Conservation (phyloP, 2,113 vertebrate genomes). For the Corythaixoides concolor region DNA sequence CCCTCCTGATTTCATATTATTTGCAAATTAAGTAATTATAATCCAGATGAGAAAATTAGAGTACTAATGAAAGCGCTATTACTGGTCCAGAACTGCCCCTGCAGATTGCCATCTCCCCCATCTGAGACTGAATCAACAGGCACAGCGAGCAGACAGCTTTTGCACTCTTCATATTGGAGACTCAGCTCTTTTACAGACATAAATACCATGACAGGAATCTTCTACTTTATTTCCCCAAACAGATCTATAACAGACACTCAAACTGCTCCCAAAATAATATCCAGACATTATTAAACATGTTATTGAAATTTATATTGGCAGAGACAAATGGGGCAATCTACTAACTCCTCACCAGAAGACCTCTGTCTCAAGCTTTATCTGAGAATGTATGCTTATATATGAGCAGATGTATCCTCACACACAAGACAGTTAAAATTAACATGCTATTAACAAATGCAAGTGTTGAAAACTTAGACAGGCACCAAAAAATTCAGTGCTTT, state of each 20-base stretch:
- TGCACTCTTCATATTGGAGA: not conserved
- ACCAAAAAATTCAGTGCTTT: not conserved
- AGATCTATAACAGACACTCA: not conserved
- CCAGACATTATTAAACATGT: not conserved
- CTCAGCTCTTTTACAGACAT: not conserved
- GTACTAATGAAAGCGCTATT: not conserved
- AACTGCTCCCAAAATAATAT: not conserved
- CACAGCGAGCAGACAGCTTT: not conserved
- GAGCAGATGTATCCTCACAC: not conserved
- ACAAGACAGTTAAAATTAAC: not conserved
- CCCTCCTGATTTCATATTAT: not conserved
- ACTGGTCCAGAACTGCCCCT: not conserved
- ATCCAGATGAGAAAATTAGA: not conserved
- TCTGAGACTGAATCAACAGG: fast-evolving
- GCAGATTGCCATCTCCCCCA: not conserved
- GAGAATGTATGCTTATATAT: not conserved
- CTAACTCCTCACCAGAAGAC: not conserved
- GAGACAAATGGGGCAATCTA: not conserved
- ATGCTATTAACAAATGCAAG: not conserved
- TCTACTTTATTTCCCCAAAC: not conserved
- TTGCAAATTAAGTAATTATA: not conserved
- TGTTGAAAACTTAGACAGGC: not conserved
- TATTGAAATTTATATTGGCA: not conserved
- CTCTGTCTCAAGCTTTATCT: not conserved
- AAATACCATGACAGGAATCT: not conserved